Conservation (phyloP, 2,113 vertebrate species). For the Hippopotamus amphibius region DNA sequence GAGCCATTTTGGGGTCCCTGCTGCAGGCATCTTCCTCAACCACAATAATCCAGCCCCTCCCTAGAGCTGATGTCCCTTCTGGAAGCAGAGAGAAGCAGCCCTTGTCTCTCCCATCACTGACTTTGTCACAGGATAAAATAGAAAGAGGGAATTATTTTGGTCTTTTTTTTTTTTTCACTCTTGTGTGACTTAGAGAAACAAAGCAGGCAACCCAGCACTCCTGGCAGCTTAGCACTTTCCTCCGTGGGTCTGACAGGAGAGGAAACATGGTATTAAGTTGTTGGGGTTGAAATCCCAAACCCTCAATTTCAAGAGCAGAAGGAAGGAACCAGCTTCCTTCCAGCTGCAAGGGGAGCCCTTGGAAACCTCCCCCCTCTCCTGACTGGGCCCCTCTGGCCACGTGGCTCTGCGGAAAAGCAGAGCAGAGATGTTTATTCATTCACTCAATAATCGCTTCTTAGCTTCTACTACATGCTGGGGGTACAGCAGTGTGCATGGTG, state of each 20-base stretch:
- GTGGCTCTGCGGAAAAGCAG: neutral
- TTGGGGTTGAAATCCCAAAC: slow-evolving; percentile 75
- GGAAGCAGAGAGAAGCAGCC: neutral
- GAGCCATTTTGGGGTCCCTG: neutral
- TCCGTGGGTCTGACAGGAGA: slow-evolving; percentile 19
- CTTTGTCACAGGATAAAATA: neutral
- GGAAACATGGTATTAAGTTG: slow-evolving; percentile 70
- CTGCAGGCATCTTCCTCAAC: neutral
- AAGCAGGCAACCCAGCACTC: neutral
- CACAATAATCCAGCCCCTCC: neutral
- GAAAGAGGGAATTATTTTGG: neutral
- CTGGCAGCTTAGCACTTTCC: neutral
- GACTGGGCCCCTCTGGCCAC: neutral
- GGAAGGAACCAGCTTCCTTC: slow-evolving; percentile 54
- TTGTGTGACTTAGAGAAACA: neutral
- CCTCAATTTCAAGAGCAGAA: slow-evolving; percentile 63
- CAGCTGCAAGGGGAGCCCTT: slow-evolving; percentile 58
- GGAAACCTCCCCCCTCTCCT: neutral
- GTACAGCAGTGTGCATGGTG: rapidly evolving
- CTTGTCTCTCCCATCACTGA: neutral
- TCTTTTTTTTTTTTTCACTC: neutral
- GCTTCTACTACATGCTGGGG: neutral
- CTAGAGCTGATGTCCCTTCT: neutral
- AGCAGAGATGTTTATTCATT: neutral
- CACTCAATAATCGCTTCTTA: neutral